These are phyloP conservation scores for Pleuronectes platessa DNA, from an alignment of 2,113 vertebrate genomes.

Conservation along the genomic window DNA sequence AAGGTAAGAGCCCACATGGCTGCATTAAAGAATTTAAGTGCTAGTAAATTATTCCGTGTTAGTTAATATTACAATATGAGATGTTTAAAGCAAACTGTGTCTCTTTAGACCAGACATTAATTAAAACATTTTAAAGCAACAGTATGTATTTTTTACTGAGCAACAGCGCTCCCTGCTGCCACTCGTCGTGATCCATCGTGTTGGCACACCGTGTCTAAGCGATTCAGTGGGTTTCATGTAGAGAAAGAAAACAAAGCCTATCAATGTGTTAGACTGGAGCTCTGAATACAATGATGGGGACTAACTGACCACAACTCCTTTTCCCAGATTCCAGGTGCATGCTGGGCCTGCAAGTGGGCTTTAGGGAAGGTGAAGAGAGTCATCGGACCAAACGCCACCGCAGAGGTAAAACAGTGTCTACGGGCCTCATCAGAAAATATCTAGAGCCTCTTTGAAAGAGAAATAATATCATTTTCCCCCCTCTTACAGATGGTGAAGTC, in stretches of 20 bases:
- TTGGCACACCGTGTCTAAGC: no score
- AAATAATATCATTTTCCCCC: not conserved
- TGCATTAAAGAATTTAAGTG: not conserved
- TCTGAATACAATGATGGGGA: no score
- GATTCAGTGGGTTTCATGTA: no score
- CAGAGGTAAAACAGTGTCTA: slow-evolving; percentile 10
- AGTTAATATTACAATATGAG: not conserved
- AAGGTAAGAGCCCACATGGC: slow-evolving; percentile 25
- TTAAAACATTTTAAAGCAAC: no score
- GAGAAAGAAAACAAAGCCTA: no score
- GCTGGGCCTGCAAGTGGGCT: slow-evolving; percentile 71
- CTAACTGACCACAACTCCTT: not conserved
- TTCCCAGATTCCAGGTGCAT: slow-evolving; percentile 50
- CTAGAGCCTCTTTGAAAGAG: not conserved
- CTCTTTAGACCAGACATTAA: no score
- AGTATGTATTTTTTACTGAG: no score
- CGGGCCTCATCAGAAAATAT: not conserved
- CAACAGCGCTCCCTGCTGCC: no score
- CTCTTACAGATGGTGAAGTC: slow-evolving; percentile 20
- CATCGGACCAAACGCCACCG: not conserved
- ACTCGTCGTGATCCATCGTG: no score
- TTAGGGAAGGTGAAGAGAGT: slow-evolving; percentile 52
- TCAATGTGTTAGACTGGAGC: no score
- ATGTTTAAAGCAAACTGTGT: no score
- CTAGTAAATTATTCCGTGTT: not conserved